Percentiles rank a stretch among this genome's conserved stretches.
phyloP scores from a whole-genome alignment of 2,888 invertebrate species.

The Synergus gifuensis region DNA sequence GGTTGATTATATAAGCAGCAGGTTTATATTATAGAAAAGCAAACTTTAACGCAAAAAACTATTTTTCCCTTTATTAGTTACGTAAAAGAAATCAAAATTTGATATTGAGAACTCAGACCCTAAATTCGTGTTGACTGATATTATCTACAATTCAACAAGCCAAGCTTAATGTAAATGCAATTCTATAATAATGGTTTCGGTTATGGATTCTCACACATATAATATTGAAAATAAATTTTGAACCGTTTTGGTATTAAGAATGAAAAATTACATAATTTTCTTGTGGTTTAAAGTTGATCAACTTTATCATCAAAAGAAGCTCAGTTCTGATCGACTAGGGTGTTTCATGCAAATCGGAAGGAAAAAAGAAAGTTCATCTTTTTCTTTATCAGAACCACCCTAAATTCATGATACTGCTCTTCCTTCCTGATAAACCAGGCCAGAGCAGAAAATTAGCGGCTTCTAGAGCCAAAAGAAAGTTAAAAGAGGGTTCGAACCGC shows the following conservation, averaged over 20 bases:
- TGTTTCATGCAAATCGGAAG: conserved; percentile 66
- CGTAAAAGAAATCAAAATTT: too few relatives aligned
- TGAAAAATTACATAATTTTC: neutral
- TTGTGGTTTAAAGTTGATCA: neutral
- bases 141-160: too few relatives aligned
- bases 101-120: too few relatives aligned
- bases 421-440: conserved; percentile 70
- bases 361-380: conserved; percentile 63
- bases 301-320: neutral
- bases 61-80: too few relatives aligned
- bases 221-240: neutral
- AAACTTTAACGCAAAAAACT: too few relatives aligned
- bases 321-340: conserved; percentile 44
- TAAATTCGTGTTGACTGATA: too few relatives aligned
- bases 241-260: neutral
- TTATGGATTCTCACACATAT: neutral
- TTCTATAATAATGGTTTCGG: too few relatives aligned
- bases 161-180: too few relatives aligned
- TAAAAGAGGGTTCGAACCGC: conserved; percentile 60
- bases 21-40: too few relatives aligned
- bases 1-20: too few relatives aligned
- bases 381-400: conserved; percentile 53
- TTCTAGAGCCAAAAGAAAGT: conserved; percentile 65
- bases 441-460: conserved; percentile 69
- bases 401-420: conserved; percentile 45